Conservation (phyloP, 1,140 invertebrate genomes). For the Brachionus calyciflorus region DNA sequence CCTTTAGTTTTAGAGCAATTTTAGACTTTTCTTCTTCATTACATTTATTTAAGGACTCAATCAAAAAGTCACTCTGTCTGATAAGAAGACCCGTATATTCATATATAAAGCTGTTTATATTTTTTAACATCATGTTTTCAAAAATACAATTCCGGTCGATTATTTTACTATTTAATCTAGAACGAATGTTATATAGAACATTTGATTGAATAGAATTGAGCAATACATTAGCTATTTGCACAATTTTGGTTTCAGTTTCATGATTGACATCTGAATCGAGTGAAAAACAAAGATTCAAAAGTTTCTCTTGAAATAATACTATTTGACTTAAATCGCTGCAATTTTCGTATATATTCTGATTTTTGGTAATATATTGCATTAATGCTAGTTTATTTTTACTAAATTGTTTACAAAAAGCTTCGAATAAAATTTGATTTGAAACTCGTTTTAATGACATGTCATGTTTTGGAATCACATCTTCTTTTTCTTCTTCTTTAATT, state of each 20-base stretch:
- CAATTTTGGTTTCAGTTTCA: neutral
- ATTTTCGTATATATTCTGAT: neutral
- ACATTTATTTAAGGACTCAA: neutral
- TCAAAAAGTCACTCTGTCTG: neutral
- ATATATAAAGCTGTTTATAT: slow-evolving; percentile 27
- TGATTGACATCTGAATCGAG: neutral
- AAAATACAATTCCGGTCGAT: neutral
- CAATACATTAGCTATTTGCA: neutral
- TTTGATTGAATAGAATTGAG: slow-evolving; percentile 18
- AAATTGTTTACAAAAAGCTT: slow-evolving; percentile 37
- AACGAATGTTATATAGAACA: slow-evolving; percentile 3
- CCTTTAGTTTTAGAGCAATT: neutral
- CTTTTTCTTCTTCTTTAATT: too few relatives aligned
- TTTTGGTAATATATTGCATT: slow-evolving; percentile 11
- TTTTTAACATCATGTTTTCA: neutral
- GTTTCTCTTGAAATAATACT: neutral
- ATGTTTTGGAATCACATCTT: too few relatives aligned
- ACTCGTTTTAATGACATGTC: slow-evolving; percentile 2
- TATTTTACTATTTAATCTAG: neutral
- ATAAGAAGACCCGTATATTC: slow-evolving; percentile 13
- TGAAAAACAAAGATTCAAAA: neutral
- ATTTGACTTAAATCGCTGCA: neutral
- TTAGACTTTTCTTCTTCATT: neutral
- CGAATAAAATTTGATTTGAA: slow-evolving; percentile 3
- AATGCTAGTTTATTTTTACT: neutral